Conservation (phyloP, 2,888 invertebrate species). For the Protodeltote pygarga region DNA sequence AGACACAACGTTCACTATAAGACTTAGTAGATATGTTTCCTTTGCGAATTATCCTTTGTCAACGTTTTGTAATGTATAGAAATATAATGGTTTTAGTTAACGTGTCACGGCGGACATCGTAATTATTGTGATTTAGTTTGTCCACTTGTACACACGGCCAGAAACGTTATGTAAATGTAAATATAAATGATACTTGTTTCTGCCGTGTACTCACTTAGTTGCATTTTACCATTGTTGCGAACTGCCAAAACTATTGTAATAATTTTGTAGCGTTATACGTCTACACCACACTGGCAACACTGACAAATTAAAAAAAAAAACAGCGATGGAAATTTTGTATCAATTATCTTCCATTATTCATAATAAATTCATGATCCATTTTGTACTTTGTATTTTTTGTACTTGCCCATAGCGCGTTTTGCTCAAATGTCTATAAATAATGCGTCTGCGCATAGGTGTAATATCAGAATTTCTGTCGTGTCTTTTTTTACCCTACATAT, state of each 20-base stretch:
- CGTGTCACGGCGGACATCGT: conserved; percentile 48
- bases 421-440: conserved; percentile 31
- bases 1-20: conserved; percentile 65
- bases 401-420: conserved; percentile 3
- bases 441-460: not conserved
- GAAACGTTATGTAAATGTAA: conserved; percentile 71
- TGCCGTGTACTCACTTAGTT: conserved; percentile 75
- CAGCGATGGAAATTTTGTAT: conserved; percentile 13
- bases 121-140: conserved; percentile 64
- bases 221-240: conserved; percentile 86
- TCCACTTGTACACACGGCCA: conserved; percentile 51
- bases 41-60: conserved; percentile 56
- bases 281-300: conserved; percentile 49
- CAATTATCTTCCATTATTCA: conserved; percentile 6
- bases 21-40: conserved; percentile 65
- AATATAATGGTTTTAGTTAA: conserved; percentile 67
- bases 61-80: conserved; percentile 63
- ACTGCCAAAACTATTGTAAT: conserved; percentile 85
- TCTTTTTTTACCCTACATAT: conserved; percentile 20
- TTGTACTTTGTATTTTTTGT: conserved; percentile 18
- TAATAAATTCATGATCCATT: not conserved
- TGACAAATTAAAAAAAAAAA: not conserved
- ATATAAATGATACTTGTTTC: conserved; percentile 77
- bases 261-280: conserved; percentile 72
- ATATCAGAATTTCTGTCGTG: conserved; percentile 10